Evolutionary conservation across 2,113 vertebrate genomes (phyloP), one percentile per base, ranked within the genome.

Genomic region (Neolamprologus sp.): DNA sequence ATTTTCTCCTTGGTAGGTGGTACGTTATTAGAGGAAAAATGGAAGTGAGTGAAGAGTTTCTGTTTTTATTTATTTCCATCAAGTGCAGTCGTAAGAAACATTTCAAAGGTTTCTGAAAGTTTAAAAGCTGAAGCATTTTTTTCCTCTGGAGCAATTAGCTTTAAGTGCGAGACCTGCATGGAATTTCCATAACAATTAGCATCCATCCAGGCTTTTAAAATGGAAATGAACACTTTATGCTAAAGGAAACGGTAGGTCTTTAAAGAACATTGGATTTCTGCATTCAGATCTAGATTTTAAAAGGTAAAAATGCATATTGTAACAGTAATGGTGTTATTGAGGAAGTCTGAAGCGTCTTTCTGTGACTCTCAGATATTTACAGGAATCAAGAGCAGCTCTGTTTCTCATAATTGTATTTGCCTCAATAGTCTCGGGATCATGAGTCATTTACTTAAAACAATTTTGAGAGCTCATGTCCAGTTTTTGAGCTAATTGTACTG

Each of bases 201-300:
- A 40, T 21, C 11, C 80, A 84, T 16, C 30, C 87, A 90, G 58
- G 63, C 85, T 91, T 92, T 87, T 78, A 37, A 87, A 83, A 89
- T 85, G 82, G 88, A 87, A 90, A 92, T 87, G 23, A 28, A 84
- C 75, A 81, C 81, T 87, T 89, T 91, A 21, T 80, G 75, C 40
- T 89, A 86, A 58, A 65, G 11, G 49, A 19, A 86, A 83, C 30
- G 8, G 75, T 26, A 42, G 21, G 53, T 42, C 37, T 26, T 75
- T 45, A 60, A 81, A 81, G 54, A 9, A 9, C 13, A 12, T 60
- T 47, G 3, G 35, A 54, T 89, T 68, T 55, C 82, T 47, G 42
- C 14, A 28, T 28, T 17, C 40, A 47, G 23, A 75, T 28, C 14
- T 75, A 49, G 23, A 75, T 30, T 75, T 49, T 28, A 49, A 30